A percentile compares a stretch with the other conserved stretches of the same genome.
Evolutionary conservation across 2,797 vertebrate species (phyloP).

Genomic region (Silurus lanzhouensis): DNA sequence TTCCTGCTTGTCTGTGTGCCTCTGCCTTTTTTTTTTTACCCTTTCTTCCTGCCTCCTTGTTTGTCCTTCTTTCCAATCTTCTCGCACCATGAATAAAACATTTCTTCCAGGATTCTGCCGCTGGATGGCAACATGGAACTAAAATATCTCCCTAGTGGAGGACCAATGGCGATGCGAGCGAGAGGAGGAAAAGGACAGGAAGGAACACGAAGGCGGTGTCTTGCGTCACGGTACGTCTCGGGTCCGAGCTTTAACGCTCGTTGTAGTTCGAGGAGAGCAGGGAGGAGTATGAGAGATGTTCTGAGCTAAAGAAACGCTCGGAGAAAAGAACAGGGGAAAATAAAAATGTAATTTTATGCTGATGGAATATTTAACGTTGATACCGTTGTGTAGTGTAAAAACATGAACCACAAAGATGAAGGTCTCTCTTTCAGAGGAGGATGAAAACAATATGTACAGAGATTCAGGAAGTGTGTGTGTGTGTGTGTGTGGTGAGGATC

Average conservation of each 20-base stretch:
- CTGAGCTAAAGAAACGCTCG: not conserved
- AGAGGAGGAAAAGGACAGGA: not conserved
- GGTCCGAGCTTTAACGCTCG: not conserved
- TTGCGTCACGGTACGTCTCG: constrained; percentile 3
- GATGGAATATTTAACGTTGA: constrained; percentile 88
- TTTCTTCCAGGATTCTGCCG: constrained; percentile 47
- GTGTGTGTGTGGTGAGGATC: constrained; percentile 15
- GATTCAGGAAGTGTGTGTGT: constrained; percentile 54
- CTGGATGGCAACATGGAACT: constrained; percentile 61
- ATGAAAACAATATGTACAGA: constrained; percentile 68
- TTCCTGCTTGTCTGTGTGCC: not conserved
- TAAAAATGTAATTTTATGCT: constrained; percentile 73
- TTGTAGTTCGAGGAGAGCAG: no score
- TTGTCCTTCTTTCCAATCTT: not conserved
- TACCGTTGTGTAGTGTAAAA: constrained; percentile 87
- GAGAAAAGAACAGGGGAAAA: not conserved
- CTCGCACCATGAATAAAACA: constrained; percentile 24
- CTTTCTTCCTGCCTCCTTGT: no score
- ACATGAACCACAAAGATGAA: constrained; percentile 83
- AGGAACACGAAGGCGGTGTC: not conserved
- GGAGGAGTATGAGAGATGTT: no score
- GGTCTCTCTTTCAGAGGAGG: constrained; percentile 24
- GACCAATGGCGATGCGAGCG: constrained; percentile 45
- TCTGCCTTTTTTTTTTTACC: not conserved
- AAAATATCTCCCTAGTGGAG: constrained; percentile 49